Evolutionary conservation across 2,113 vertebrate species (phyloP).

Genomic region (Sceloporus tristichus): DNA sequence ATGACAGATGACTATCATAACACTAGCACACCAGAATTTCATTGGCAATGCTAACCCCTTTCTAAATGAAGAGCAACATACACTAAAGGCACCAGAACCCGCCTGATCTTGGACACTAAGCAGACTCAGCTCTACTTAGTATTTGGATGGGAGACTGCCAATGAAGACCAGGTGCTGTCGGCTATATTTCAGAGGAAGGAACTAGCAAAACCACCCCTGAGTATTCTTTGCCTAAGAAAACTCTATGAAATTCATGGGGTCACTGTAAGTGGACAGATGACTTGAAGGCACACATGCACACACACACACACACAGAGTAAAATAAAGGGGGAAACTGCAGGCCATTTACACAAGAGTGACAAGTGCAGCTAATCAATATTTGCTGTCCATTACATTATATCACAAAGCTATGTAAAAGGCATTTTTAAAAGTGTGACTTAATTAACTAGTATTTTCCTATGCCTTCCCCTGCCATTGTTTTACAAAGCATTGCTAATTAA

Average conservation of each 20-base stretch:
- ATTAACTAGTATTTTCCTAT: constrained; percentile 1
- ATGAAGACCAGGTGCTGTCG: too few species aligned
- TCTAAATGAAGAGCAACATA: background rate
- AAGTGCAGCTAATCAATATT: constrained; percentile 34
- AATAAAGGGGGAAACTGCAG: background rate
- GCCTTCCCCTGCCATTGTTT: background rate
- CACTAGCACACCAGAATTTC: background rate
- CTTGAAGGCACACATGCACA: too few species aligned
- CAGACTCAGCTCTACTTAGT: too few species aligned
- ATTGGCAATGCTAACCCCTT: background rate
- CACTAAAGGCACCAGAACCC: too few species aligned
- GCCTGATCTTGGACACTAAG: too few species aligned
- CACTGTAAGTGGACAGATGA: too few species aligned
- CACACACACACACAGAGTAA: background rate
- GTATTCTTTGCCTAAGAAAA: too few species aligned
- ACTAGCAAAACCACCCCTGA: too few species aligned
- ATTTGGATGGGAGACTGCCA: too few species aligned
- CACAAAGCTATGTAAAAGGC: constrained; percentile 22
- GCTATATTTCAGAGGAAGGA: too few species aligned
- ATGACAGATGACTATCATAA: background rate
- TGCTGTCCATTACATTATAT: constrained; percentile 14
- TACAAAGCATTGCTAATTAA: constrained; percentile 4
- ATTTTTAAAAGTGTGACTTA: background rate
- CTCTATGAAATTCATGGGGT: too few species aligned
- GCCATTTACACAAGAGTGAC: background rate